Base-by-base conservation (phyloP, 2,888 invertebrate genomes). In the Pachydiplax longipennis region DNA sequence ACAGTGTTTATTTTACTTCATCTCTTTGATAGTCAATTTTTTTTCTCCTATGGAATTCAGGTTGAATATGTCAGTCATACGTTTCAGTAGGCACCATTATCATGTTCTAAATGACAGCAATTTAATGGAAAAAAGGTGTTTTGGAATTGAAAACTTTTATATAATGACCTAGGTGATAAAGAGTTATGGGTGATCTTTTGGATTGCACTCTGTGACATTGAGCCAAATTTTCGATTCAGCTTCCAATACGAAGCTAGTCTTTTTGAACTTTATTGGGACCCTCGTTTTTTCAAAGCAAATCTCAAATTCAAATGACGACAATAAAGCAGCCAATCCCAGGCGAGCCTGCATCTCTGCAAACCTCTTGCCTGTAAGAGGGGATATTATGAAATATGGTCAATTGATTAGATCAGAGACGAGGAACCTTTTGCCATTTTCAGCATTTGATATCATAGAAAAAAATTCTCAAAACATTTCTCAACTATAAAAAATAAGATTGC, bases 221-320 rank as follows among this genome's bases (percentile, higher is more conserved):
- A 93, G 81, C 93, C 92, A 92, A 35, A 93, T 92, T 81, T 93
- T 93, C 25, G 91, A 91, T 90, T 92, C 92, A 73, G 92, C 91
- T 10, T 92, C 91, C 22, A 92, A 91, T n/a, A 92, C 92, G 73
- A 92, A 91, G 5, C 92, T 91, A 2, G 91, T 92, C 2, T 92
- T 92, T 87, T 93, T 92, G 80, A 92, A 92, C 44, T 91, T 91
- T 6, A 92, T 83, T 8, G 92, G 92, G 15, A 91, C 53, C 18
- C 81, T 91, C 4, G 92, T 93, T 91, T 92, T 92, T 81, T 81
- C 31, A n/a, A 91, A 65, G 90, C 91, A 92, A 22, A 92, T 91
- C 12, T 80, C 37, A n/a, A 90, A 48, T 18, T 80, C 81, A 58
- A 81, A 90, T 53, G 44, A 80, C 13, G 25, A 53, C 44, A 90